Conservation (phyloP, 2,797 vertebrate genomes). For the Huso huso region DNA sequence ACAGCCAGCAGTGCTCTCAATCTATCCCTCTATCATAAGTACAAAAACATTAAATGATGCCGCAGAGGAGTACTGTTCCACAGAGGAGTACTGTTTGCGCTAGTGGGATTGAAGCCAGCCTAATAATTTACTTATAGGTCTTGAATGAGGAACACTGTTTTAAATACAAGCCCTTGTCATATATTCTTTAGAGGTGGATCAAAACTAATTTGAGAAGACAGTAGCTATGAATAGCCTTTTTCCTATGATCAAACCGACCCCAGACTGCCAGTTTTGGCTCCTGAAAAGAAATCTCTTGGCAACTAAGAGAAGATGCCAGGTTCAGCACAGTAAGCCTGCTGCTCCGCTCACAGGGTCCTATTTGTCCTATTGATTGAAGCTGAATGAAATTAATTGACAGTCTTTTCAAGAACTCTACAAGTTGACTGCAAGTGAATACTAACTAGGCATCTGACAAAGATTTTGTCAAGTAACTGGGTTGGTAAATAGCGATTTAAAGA, state of each 20-base stretch:
- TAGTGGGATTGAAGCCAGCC: not conserved
- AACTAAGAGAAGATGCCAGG: not conserved
- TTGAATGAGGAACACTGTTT: conserved; percentile 10
- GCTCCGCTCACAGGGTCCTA: not conserved
- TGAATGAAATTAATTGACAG: too few relatives aligned
- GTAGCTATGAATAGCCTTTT: not conserved
- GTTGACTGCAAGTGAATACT: too few relatives aligned
- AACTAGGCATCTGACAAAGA: too few relatives aligned
- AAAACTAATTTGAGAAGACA: not conserved
- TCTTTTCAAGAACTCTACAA: too few relatives aligned
- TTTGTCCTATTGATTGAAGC: too few relatives aligned
- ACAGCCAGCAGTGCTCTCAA: too few relatives aligned
- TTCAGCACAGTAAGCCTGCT: not conserved
- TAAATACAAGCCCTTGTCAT: not conserved
- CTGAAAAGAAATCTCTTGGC: not conserved
- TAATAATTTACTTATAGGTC: conserved; percentile 9
- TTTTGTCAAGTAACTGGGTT: too few relatives aligned
- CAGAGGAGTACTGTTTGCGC: too few relatives aligned
- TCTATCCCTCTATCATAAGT: too few relatives aligned
- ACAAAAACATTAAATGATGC: too few relatives aligned
- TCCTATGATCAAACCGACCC: not conserved
- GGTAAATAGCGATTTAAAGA: too few relatives aligned
- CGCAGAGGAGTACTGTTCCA: too few relatives aligned
- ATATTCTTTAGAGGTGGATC: not conserved
- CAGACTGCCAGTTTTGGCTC: not conserved